A percentile compares a stretch with the other conserved stretches of the same genome.
These are phyloP conservation scores for Cyrtorhinus lividipennis DNA, from an alignment of 1,140 invertebrate species.

Conservation along the genomic window DNA sequence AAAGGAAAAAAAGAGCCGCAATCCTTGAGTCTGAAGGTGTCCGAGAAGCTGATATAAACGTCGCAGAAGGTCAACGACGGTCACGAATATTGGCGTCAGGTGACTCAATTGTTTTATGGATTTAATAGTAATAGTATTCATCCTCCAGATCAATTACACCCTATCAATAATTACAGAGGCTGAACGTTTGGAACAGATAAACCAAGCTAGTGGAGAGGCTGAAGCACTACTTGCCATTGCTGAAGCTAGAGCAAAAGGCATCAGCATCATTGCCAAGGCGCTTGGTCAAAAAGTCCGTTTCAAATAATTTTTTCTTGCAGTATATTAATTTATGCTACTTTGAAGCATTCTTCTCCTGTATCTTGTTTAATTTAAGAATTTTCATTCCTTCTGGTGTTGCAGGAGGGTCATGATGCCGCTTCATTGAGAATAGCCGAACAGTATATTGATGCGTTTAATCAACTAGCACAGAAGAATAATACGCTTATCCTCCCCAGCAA, in stretches of 20 bases:
- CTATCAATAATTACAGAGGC: conserved; percentile 44
- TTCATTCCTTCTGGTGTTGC: conserved; percentile 21
- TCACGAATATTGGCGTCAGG: conserved; percentile 86
- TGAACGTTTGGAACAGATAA: conserved; percentile 72
- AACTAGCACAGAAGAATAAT: conserved; percentile 84
- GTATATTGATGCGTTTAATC: conserved; percentile 85
- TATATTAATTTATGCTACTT: background rate
- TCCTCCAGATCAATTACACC: background rate
- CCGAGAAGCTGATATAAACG: conserved; percentile 90
- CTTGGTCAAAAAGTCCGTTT: conserved; percentile 36
- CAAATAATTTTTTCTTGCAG: background rate
- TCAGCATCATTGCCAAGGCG: conserved; percentile 57
- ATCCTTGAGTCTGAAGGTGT: conserved; percentile 95
- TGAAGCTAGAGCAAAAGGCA: conserved; percentile 61
- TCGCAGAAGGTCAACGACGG: conserved; percentile 88
- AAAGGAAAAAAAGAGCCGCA: conserved; percentile 87
- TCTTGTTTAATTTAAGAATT: background rate
- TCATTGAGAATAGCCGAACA: conserved; percentile 86
- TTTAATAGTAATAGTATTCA: background rate
- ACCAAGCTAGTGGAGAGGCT: conserved; percentile 74
- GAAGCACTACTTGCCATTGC: conserved; percentile 72
- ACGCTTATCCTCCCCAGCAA: conserved; percentile 89
- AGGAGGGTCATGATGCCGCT: conserved; percentile 73
- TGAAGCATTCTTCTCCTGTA: background rate
- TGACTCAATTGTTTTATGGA: too few relatives aligned